Percentiles rank a stretch among this genome's conserved stretches.
These are phyloP conservation scores for Sabatieria punctata DNA, from an alignment of 2,888 invertebrate species.

Conservation along the genomic window DNA sequence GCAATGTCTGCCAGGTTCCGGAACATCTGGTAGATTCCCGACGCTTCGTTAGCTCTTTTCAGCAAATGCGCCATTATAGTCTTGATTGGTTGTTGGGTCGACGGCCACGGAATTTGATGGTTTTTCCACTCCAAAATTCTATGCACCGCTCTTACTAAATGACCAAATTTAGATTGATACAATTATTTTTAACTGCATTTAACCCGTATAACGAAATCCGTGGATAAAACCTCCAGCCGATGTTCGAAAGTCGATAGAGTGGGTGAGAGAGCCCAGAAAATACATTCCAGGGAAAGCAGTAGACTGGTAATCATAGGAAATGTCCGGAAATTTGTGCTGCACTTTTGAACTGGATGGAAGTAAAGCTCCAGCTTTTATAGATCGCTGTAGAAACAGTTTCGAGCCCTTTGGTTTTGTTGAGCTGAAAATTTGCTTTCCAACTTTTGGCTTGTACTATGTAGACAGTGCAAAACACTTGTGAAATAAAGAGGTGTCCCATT, in stretches of 20 bases:
- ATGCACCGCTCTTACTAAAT: conserved; percentile 34
- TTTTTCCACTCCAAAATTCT: conserved; percentile 33
- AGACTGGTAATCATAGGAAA: no score
- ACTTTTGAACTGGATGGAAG: no score
- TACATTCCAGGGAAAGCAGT: conserved; percentile 29
- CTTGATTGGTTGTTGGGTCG: conserved; percentile 16
- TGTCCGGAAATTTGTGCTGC: no score
- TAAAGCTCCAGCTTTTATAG: no score
- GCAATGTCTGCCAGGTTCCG: conserved; percentile 34
- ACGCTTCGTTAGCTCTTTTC: conserved; percentile 36
- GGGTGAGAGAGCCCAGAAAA: conserved; percentile 33
- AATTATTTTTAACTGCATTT: no score
- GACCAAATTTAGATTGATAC: no score
- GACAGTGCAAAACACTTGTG: no score
- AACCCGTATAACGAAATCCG: conserved; percentile 37
- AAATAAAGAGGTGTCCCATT: no score
- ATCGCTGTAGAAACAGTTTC: no score
- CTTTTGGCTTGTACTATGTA: no score
- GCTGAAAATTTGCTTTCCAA: no score
- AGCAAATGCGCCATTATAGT: conserved; percentile 30
- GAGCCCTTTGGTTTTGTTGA: no score
- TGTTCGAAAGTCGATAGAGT: conserved; percentile 36
- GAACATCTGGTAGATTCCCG: conserved; percentile 38
- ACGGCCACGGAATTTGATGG: conserved; percentile 35
- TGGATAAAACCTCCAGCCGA: conserved; percentile 39